These are phyloP conservation scores for Gambusia affinis DNA, from an alignment of 2,113 vertebrate genomes.

Conservation along the genomic window DNA sequence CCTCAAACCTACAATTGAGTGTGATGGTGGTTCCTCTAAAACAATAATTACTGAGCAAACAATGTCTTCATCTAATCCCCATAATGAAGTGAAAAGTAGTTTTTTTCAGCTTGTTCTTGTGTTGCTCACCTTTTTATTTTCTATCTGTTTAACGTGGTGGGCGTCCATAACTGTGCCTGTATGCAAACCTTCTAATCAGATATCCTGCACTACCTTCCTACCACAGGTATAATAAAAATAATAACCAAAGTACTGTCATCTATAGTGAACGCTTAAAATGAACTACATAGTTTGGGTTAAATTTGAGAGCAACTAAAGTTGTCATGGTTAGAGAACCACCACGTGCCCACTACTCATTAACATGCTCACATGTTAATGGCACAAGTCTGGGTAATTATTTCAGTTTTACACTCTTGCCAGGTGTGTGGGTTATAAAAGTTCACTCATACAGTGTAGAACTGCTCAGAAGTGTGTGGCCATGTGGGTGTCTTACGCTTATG, in stretches of 20 bases:
- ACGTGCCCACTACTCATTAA: neutral
- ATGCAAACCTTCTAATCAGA: neutral
- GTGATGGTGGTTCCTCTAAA: slow-evolving; percentile 20
- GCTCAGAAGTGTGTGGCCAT: slow-evolving; percentile 42
- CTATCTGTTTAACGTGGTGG: slow-evolving; percentile 25
- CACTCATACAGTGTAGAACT: slow-evolving; percentile 36
- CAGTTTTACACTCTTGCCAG: slow-evolving; percentile 23
- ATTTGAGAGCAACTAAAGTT: too few species aligned
- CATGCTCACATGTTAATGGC: neutral
- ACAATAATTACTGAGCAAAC: slow-evolving; percentile 62
- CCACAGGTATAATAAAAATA: too few species aligned
- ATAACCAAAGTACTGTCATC: neutral
- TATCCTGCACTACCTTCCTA: too few species aligned
- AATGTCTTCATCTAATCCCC: slow-evolving; percentile 36
- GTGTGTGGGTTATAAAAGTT: slow-evolving; percentile 20
- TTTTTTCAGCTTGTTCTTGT: neutral
- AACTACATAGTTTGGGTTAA: neutral
- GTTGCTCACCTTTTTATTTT: neutral
- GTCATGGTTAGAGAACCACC: neutral
- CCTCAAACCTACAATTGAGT: slow-evolving; percentile 49
- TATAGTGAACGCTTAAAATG: neutral
- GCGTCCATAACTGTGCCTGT: slow-evolving; percentile 44
- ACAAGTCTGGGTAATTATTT: neutral
- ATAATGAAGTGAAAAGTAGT: neutral
- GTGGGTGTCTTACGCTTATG: slow-evolving; percentile 18